Base-by-base conservation (phyloP, 2,888 invertebrate species). In the Empis livida region DNA sequence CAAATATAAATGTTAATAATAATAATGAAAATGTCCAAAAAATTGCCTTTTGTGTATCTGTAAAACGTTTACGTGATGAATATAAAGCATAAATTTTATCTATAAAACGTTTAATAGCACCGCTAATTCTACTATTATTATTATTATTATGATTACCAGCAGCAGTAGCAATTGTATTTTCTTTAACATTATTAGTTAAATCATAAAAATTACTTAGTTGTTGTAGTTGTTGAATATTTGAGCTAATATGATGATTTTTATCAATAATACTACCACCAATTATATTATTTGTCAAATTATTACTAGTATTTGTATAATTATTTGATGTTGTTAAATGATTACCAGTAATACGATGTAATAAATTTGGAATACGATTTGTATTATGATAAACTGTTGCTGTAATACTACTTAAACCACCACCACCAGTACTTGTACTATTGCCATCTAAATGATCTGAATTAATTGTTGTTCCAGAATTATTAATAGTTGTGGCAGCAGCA, bases 71-170 rank as follows among this genome's bases (percentile, higher is more conserved):
- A 3, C 67, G 61, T 54, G 64, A 68, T 51, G 59, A 60, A 50
- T 66, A 68, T 38, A 67, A 55, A 44, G 65, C 53, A 38, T 61
- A 60, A 15, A 67, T 52, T 53, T 61, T 61, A 54, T 58, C 54
- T 27, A 78, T 60, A 59, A 69, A 57, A 64, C 74, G 56, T 60
- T 72, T 44, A 58, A 72, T 47, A 63, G 71, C 54, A 64, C 71
- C 59, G 61, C 67, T 27, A 65, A 65, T 32, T 68, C 50, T 54
- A 52, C 48, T 51, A 53, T 46, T 47, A 52, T 65, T 20, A 64
- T 64, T 10, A 27, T 23, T 51, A 53, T 46, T 46, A 52, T 65
- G 10, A 30, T 10, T 17, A 31, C 51, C 46, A 38, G 50, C 55
- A 20, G 53, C 53, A 23, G 50, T 49, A 16, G 53, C 53, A 15